A percentile compares a stretch with the other conserved stretches of the same genome.
phyloP scores from a whole-genome alignment of 2,888 invertebrate genomes.

The Lydus trimaculatus region DNA sequence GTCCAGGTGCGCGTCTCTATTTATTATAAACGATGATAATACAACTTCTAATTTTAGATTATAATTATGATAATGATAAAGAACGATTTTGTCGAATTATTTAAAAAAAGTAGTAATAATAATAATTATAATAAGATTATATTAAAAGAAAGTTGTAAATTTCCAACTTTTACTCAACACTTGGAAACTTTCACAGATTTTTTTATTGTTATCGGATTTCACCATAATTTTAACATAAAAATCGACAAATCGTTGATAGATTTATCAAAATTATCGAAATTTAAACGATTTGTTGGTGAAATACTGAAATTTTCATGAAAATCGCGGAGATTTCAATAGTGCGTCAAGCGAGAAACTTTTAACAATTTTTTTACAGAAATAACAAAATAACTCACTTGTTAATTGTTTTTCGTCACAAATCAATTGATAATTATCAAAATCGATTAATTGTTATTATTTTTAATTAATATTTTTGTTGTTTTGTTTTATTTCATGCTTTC shows the following conservation, averaged over 20 bases:
- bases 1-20: background rate
- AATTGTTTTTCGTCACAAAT: background rate
- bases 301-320: background rate
- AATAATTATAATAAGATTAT: background rate
- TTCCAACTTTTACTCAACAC: conserved; percentile 1
- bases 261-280: background rate
- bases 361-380: background rate
- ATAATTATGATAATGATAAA: background rate
- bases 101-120: background rate
- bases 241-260: background rate
- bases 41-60: background rate
- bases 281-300: background rate
- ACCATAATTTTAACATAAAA: background rate
- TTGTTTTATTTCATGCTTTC: conserved; percentile 4
- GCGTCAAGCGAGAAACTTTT: background rate
- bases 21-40: conserved; percentile 1
- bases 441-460: background rate
- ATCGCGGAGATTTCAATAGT: background rate
- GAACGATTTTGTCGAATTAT: background rate
- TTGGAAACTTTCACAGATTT: background rate
- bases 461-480: background rate
- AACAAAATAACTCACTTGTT: background rate
- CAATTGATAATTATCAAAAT: background rate
- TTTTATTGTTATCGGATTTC: background rate
- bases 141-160: background rate